Base-by-base conservation (phyloP, 2,113 vertebrate species). In the Scophthalmus maximus region DNA sequence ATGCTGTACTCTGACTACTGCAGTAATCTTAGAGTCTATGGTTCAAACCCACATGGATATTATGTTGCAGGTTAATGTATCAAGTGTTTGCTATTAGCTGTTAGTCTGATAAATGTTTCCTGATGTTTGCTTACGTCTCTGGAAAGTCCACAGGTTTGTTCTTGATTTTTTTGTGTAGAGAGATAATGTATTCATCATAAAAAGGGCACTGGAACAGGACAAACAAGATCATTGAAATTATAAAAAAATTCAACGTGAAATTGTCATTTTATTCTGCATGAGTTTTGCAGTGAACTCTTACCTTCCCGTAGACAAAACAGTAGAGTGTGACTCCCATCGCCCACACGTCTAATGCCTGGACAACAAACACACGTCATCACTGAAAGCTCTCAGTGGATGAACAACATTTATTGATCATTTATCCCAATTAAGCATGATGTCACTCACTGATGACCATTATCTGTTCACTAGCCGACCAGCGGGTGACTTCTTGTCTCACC, bases 301-400 rank as follows among this genome's bases (percentile, higher is more conserved):
- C 97, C 96, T 94, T 96, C 53, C 97, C 97, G 0, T 94, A 95
- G 65, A 98, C 93, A 74, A 99, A 98, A 89, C 97, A 98, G 92
- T 95, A 97, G 18, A 99, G 91, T 0, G 97, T 99, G 60, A 99
- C 90, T 26, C 97, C 97, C 72, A 98, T 96, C 59, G 97, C 97
- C 97, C 97, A 99, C 17, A 99, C 94, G 22, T 99, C 97, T 79
- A 98, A 91, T 6, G 97, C 97, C 97, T 99, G 93, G 25, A 88
- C 92, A 75, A 78, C 58, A 82, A 86, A 64, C 55, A 47, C 57
- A 65, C 26, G 38, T 46, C 60, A 64, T 52, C 20, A 42, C 38
- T 40, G 49, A 68, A 0, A 26, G 38, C 42, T 74, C 47, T 55
- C 18, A 30, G 73, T 3, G 34, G 55, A 46, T 0, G 1, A 12